Percentiles rank a stretch among this genome's conserved stretches.
phyloP scores from a whole-genome alignment of 1,140 invertebrate genomes.

The Zaprionus lachaisei region DNA sequence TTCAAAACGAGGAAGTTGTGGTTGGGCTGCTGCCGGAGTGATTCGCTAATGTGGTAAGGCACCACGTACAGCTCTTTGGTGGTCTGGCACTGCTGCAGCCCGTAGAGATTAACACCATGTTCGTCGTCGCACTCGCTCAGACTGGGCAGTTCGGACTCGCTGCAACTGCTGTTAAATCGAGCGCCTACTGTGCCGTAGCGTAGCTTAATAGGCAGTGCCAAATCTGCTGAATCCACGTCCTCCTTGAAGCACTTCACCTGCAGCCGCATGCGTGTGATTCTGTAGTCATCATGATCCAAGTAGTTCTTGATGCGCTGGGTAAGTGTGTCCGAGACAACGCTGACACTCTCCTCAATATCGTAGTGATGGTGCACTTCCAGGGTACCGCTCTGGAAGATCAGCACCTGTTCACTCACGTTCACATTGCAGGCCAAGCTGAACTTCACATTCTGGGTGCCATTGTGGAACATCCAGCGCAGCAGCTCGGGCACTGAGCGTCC shows the following conservation, averaged over 20 bases:
- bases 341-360: conserved; percentile 59
- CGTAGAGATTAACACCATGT: conserved; percentile 67
- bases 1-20: conserved; percentile 69
- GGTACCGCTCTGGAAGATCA: conserved; percentile 63
- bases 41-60: conserved; percentile 69
- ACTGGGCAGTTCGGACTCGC: conserved; percentile 47
- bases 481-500: conserved; percentile 44
- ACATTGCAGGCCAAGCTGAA: conserved; percentile 66
- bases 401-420: conserved; percentile 50
- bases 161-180: conserved; percentile 9
- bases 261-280: conserved; percentile 50
- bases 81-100: conserved; percentile 61
- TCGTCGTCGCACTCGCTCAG: conserved; percentile 61
- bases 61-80: conserved; percentile 67
- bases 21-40: conserved; percentile 55
- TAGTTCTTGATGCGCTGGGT: conserved; percentile 61
- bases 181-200: neutral
- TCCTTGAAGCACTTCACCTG: conserved; percentile 46
- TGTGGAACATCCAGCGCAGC: conserved; percentile 69
- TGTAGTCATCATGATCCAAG: conserved; percentile 56
- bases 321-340: conserved; percentile 63
- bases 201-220: conserved; percentile 41
- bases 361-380: conserved; percentile 57
- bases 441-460: conserved; percentile 48
- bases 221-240: neutral